Evolutionary conservation across 2,113 vertebrate species (phyloP), one percentile per base, ranked within the genome.

Genomic region (Delphinus delphis): DNA sequence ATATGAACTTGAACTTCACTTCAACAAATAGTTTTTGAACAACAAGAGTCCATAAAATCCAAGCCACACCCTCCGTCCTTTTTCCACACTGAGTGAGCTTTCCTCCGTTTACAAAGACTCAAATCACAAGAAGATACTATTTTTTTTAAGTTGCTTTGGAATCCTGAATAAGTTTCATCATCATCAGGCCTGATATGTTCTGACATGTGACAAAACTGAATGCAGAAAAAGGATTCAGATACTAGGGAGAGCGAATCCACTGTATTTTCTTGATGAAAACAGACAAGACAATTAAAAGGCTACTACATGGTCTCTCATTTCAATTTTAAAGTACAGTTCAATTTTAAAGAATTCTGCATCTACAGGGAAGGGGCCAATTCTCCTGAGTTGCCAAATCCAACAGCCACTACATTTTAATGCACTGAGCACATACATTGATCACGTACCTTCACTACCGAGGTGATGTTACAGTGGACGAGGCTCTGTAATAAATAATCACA

Each of bases 381-480:
- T 62, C n/a, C 71, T 23, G 31, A 67, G 33, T 26, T 8, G 18
- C 79, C 23, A 13, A 55, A 71, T 70, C n/a, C 63, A 63, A 18
- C 20, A 41, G 31, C 13, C 26, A 50, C 85, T 41, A 26, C 11
- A 26, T 55, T 28, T 74, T 73, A 80, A 79, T 47, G 23, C 53
- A 23, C 1, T 80, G 33, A 47, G 13, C 41, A 65, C 79, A 18
- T 1, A 4, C 9, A 18, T 15, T 18, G 41, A 76, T 14, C 33
- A 97, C 99, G 50, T 98, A 99, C 99, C 99, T 99, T 99, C 71
- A 97, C 97, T 89, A 99, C 95, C 12, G 99, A 99, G 97, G 99
- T 99, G 71, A 99, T 93, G 67, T 99, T 99, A 98, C 99, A 99
- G 70, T 99, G 99, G 93, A 99, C 95, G 28, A 99, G 88, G 41